Evolutionary conservation across 2,888 invertebrate genomes (phyloP), one percentile per base, ranked within the genome.

Genomic region (Therioaphis trifolii): DNA sequence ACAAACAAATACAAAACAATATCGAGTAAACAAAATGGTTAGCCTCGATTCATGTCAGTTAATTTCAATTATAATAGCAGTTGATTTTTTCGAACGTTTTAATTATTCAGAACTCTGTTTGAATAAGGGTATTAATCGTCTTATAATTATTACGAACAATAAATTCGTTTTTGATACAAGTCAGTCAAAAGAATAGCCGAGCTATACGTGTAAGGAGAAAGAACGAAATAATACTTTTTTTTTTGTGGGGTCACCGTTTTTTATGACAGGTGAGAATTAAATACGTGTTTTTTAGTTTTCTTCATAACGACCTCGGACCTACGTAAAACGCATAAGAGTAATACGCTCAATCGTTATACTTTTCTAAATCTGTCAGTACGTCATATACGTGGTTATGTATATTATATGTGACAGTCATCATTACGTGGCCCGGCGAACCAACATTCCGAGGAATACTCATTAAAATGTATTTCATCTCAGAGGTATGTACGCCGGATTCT

Each of bases 401-500:
- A 35, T 35, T 35, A 66, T 49, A 66, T 49, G 49, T 5, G 35
- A 77, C 66, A 52, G 66, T 66, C 77, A 35, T 66, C 66, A 11
- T 24, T 52, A 12, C n/a, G 52, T 11, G 18, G 11, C 12, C 46
- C 21, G 5, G 2, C 27, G 11, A 9, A 15, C 24, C 46, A 43
- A 14, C 77, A 66, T 66, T 52, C 52, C 66, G 21, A 66, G 35
- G 35, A 77, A 66, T 66, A 52, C 66, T 66, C 77, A 35, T 77
- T 77, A 77, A 77, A 77, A 66, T 35, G 77, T 77, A 77, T 66
- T 77, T 66, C 49, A 66, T 66, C 66, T 66, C 24, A 21, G 21
- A 66, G 49, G 18, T 21, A 77, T 63, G 63, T 21, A 18, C 21
- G 55, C 21, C 15, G 9, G 2, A 58, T 40, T 58, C 40, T 18